These are phyloP conservation scores for Siniperca undulata DNA, from an alignment of 2,797 vertebrate genomes.

Conservation along the genomic window DNA sequence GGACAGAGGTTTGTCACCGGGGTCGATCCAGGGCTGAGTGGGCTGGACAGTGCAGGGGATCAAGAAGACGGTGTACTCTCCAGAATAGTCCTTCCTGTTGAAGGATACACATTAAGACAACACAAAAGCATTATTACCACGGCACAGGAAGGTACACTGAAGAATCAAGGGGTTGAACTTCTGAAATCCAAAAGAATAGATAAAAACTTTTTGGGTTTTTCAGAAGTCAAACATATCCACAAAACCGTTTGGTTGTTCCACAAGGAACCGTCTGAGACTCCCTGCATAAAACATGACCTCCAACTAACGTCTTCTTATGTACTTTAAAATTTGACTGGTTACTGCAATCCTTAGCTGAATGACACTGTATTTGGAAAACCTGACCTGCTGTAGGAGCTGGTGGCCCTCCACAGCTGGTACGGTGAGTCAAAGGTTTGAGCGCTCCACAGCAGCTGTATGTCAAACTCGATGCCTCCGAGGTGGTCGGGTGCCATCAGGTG, in stretches of 20 bases:
- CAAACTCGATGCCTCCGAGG: constrained; percentile 95
- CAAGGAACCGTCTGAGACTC: background rate
- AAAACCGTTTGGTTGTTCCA: background rate
- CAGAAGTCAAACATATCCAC: background rate
- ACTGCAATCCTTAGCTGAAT: background rate
- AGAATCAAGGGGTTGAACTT: too few relatives aligned
- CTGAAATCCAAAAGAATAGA: background rate
- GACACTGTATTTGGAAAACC: too few relatives aligned
- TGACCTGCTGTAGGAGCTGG: constrained; percentile 97
- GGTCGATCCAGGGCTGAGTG: constrained; percentile 95
- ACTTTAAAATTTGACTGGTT: background rate
- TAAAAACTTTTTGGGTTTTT: background rate
- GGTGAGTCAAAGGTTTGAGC: constrained; percentile 97
- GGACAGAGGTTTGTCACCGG: constrained; percentile 93
- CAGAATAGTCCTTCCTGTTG: constrained; percentile 96
- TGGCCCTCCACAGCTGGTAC: constrained; percentile 97
- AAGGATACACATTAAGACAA: background rate
- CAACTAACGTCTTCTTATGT: background rate
- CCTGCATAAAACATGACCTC: background rate
- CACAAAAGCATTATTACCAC: background rate
- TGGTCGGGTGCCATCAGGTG: constrained; percentile 94
- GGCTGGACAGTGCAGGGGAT: constrained; percentile 97
- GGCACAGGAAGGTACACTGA: background rate
- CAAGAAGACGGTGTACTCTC: constrained; percentile 95
- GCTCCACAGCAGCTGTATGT: constrained; percentile 96